phyloP scores from a whole-genome alignment of 2,888 invertebrate genomes.

The Caenorhabditis sp. region DNA sequence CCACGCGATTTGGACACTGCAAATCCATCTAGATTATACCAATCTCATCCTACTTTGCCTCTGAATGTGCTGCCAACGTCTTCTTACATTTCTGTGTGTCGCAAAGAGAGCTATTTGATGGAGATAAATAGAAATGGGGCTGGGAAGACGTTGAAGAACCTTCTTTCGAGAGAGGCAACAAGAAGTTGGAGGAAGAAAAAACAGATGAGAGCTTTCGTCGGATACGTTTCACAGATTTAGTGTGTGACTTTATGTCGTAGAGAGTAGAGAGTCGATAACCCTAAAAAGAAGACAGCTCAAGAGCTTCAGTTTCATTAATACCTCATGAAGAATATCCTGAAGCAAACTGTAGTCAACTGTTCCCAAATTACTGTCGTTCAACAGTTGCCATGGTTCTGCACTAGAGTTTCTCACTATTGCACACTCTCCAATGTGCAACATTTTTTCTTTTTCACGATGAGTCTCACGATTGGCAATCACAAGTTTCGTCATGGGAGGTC shows the following conservation, averaged over 20 bases:
- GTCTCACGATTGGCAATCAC: conserved; percentile 69
- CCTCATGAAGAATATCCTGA: conserved; percentile 76
- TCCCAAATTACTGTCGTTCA: conserved; percentile 36
- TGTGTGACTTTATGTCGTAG: conserved; percentile 72
- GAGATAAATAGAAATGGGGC: conserved; percentile 68
- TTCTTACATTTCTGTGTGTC: conserved; percentile 50
- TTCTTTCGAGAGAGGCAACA: conserved; percentile 29
- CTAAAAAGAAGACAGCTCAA: conserved; percentile 31
- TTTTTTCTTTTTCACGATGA: conserved; percentile 36
- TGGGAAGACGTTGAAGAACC: conserved; percentile 54
- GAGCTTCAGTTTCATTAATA: background rate
- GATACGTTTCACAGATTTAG: conserved; percentile 69
- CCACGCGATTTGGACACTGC: conserved; percentile 42
- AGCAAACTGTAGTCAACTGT: conserved; percentile 72
- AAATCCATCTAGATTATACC: conserved; percentile 14
- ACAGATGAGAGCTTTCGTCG: conserved; percentile 53
- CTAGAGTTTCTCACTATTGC: conserved; percentile 61
- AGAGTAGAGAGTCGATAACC: conserved; percentile 73
- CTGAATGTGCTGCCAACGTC: background rate
- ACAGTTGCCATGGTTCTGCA: conserved; percentile 61
- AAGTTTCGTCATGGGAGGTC: conserved; percentile 76
- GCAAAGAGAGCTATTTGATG: conserved; percentile 59
- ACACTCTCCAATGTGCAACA: conserved; percentile 53
- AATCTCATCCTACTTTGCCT: background rate
- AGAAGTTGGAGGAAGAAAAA: conserved; percentile 35